Percentiles rank a stretch among this genome's conserved stretches.
These are phyloP conservation scores for Drosophila carrolli DNA, from an alignment of 1,140 invertebrate genomes.

Conservation along the genomic window DNA sequence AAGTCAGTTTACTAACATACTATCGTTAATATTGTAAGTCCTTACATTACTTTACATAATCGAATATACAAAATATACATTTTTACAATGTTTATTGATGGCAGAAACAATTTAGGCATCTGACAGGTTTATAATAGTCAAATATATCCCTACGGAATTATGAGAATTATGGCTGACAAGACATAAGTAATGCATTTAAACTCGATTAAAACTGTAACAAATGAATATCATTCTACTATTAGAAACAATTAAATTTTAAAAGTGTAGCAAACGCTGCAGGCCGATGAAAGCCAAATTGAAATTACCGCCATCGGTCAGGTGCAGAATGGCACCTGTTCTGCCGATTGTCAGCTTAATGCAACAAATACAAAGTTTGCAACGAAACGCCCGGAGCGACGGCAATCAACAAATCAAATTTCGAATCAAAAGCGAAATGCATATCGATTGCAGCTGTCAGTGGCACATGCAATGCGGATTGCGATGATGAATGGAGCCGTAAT, in stretches of 20 bases:
- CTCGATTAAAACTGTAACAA: no score
- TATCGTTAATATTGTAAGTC: no score
- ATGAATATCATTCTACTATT: no score
- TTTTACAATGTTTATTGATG: no score
- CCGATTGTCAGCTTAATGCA: not conserved
- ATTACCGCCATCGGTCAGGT: not conserved
- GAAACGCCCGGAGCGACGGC: conserved; percentile 1
- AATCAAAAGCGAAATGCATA: conserved; percentile 41
- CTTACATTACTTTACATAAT: no score
- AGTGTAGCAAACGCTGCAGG: not conserved
- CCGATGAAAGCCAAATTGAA: conserved; percentile 3
- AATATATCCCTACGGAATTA: no score
- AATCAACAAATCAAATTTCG: conserved; percentile 41
- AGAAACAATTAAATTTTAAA: not conserved
- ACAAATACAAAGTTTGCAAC: not conserved
- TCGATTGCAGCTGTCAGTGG: conserved; percentile 57
- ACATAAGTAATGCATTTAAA: not conserved
- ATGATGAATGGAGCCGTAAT: conserved; percentile 69
- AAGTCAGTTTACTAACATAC: no score
- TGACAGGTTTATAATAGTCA: no score
- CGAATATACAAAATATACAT: no score
- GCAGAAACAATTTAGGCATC: no score
- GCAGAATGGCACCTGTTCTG: not conserved
- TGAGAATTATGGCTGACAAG: not conserved
- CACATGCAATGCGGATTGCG: conserved; percentile 13